Conservation (phyloP, 2,888 invertebrate species). For the Amorpha juglandis region DNA sequence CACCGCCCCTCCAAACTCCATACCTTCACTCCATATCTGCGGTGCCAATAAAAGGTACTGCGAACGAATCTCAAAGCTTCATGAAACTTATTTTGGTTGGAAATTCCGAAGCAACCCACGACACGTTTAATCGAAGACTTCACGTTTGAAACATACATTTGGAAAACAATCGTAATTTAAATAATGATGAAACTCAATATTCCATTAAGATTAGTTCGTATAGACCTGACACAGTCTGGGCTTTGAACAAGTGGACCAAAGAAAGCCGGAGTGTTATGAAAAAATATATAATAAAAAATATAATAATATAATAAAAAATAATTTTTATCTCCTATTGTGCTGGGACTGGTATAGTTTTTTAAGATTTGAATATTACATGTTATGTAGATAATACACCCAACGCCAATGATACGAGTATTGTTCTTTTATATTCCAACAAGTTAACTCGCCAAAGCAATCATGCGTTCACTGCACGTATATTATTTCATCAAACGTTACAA, state of each 20-base stretch:
- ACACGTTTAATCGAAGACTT: conserved; percentile 8
- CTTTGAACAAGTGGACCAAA: conserved; percentile 54
- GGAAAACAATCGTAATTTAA: conserved; percentile 16
- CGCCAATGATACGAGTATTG: not conserved
- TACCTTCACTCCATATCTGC: conserved; percentile 53
- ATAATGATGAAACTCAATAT: conserved; percentile 35
- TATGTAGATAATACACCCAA: too few relatives aligned
- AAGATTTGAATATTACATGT: too few relatives aligned
- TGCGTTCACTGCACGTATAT: conserved; percentile 6
- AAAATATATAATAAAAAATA: too few relatives aligned
- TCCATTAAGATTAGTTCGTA: conserved; percentile 48
- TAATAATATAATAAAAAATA: too few relatives aligned
- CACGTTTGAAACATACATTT: not conserved
- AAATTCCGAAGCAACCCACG: not conserved
- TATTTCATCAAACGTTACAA: conserved; percentile 35
- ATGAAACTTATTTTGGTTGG: not conserved
- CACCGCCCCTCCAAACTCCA: conserved; percentile 60
- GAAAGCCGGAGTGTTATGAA: conserved; percentile 52
- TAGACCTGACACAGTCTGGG: conserved; percentile 51
- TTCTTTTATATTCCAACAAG: not conserved
- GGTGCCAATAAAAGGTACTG: conserved; percentile 48
- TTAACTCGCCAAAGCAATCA: not conserved
- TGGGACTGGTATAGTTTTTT: too few relatives aligned
- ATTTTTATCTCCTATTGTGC: too few relatives aligned
- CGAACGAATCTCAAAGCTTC: conserved; percentile 37